Conservation (phyloP, 2,113 vertebrate species). For the Oreochromis spilurus region DNA sequence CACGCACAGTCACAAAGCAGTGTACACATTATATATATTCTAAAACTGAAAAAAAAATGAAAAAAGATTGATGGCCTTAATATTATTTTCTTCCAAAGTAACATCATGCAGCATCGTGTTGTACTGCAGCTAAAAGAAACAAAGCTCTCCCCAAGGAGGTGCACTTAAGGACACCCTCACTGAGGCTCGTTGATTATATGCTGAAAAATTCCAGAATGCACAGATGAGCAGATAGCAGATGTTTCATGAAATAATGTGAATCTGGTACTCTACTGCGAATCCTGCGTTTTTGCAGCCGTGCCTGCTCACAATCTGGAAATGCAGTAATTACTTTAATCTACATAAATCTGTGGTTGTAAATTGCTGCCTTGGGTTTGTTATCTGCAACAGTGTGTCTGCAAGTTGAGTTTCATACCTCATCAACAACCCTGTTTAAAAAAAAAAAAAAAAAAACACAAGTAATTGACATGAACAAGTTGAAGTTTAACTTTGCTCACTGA, state of each 20-base stretch:
- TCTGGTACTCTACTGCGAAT: background rate
- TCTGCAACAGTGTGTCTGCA: background rate
- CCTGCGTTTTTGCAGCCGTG: background rate
- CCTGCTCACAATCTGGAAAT: background rate
- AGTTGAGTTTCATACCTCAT: background rate
- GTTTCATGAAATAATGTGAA: background rate
- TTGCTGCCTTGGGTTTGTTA: background rate
- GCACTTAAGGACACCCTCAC: background rate
- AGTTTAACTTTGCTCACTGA: background rate
- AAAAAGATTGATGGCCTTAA: background rate
- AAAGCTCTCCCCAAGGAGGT: background rate
- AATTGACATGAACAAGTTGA: background rate
- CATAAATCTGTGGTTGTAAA: background rate
- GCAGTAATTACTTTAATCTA: background rate
- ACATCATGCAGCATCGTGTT: background rate
- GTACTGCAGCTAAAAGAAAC: background rate
- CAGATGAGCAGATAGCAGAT: background rate
- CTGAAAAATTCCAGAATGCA: background rate
- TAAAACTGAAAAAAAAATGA: background rate
- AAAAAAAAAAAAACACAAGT: background rate
- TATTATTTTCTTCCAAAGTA: background rate
- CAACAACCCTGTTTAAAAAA: background rate
- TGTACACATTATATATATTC: background rate
- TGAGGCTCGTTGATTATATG: background rate
- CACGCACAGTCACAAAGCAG: background rate